Evolutionary conservation across 2,113 vertebrate genomes (phyloP).

Genomic region (Lanius ludovicianus): DNA sequence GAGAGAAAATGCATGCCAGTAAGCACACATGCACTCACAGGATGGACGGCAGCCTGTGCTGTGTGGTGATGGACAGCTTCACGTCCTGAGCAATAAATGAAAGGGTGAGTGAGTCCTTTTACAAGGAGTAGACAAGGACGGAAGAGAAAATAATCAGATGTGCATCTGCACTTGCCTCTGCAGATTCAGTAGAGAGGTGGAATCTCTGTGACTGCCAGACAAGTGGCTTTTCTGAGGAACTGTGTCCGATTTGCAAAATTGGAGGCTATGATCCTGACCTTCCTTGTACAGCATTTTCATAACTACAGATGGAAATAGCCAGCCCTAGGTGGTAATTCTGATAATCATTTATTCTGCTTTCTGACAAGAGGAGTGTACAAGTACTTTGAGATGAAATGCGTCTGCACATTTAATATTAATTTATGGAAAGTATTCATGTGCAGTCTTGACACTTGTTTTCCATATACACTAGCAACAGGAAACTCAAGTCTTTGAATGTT

Average conservation of each 20-base stretch:
- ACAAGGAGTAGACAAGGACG: neutral
- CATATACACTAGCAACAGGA: neutral
- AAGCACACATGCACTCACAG: neutral
- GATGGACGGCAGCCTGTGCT: neutral
- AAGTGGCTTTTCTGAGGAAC: neutral
- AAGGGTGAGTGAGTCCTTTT: neutral
- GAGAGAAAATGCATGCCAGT: neutral
- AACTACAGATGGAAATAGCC: neutral
- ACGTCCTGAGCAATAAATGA: neutral
- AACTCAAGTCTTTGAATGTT: conserved; percentile 20
- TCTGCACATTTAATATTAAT: conserved; percentile 43
- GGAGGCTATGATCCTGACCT: neutral
- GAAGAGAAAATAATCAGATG: neutral
- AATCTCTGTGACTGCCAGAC: neutral
- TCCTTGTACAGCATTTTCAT: neutral
- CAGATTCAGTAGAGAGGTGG: neutral
- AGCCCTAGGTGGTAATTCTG: neutral
- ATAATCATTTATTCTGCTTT: conserved; percentile 20
- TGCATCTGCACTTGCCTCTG: neutral
- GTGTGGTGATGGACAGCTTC: neutral
- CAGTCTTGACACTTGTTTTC: conserved; percentile 39
- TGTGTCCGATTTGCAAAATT: neutral
- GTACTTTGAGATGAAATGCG: conserved; percentile 2
- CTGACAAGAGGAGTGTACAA: neutral
- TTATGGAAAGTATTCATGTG: conserved; percentile 34